Evolutionary conservation across 2,888 invertebrate species (phyloP).

Genomic region (Drosophila tripunctata): DNA sequence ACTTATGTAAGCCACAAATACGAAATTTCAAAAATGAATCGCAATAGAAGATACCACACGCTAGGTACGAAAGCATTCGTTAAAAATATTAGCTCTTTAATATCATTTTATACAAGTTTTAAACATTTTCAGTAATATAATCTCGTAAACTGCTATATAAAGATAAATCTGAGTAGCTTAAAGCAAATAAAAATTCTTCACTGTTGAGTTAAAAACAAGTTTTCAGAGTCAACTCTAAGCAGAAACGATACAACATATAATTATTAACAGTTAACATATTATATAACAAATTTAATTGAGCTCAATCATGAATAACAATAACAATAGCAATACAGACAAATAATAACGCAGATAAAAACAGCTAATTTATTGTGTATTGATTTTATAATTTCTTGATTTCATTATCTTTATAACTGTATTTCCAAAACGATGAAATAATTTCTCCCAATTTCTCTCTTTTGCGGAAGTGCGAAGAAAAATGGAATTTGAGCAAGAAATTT

Average conservation of each 20-base stretch:
- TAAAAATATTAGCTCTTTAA: no score
- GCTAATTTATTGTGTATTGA: neutral
- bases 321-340: no score
- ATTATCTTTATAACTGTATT: neutral
- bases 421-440: no score
- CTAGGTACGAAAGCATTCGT: no score
- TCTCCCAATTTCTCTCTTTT: no score
- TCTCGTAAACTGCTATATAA: neutral
- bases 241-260: neutral
- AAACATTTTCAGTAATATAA: no score
- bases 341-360: neutral
- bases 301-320: neutral
- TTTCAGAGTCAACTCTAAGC: constrained; percentile 1
- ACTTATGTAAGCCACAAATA: no score
- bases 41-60: no score
- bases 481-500: constrained; percentile 4
- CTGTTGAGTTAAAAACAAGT: neutral
- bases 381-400: neutral
- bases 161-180: neutral
- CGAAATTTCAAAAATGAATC: no score
- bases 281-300: constrained; percentile 4
- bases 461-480: no score
- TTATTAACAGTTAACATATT: neutral
- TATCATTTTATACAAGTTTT: no score
- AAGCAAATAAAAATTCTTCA: neutral